Base-by-base conservation (phyloP, 2,113 vertebrate species). In the Panthera leo region DNA sequence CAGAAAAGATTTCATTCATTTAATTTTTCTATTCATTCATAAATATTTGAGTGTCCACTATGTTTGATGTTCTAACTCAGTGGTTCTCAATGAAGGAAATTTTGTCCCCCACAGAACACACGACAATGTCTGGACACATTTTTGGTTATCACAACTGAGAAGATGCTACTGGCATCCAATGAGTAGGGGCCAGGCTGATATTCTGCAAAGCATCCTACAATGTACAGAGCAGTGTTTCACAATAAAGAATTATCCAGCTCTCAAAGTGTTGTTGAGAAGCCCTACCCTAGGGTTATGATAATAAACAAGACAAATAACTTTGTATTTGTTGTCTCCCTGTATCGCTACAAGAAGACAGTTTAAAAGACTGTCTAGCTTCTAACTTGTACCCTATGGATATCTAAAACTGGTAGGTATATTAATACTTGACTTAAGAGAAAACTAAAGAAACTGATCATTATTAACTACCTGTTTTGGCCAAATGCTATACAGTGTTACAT, bases 391-490 rank as follows among this genome's bases (percentile, higher is more conserved):
- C 76, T 36, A 75, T 61, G 45, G 27, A 78, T 91, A 93, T 58
- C 21, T 18, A 93, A 95, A 73, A 53, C 73, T 42, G 27, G 6
- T 25, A 88, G 2, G 4, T 23, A 61, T 45, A 55, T 79, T 83
- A 89, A 91, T 36, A 93, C 13, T 89, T 71, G 7, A 45, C 48
- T 79, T 58, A 93, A 63, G n/a, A 70, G 36, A 92, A 95, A 93
- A 53, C 42, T 92, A 87, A 84, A 89, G 4, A 96, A 71, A 51
- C 61, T 45, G 67, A 89, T 6, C 67, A 48, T 39, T 63, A 55
- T 25, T 67, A 23, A 78, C 68, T 13, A 79, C 18, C 7, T 78
- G 1, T 39, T 92, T 76, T 73, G 0, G 31, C 31, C 42, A 97
- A 97, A 79, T 92, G n/a, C 19, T 71, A 19, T 0, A 10, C 39